Evolutionary conservation across 2,888 invertebrate species (phyloP).

Genomic region (Leucania comma): DNA sequence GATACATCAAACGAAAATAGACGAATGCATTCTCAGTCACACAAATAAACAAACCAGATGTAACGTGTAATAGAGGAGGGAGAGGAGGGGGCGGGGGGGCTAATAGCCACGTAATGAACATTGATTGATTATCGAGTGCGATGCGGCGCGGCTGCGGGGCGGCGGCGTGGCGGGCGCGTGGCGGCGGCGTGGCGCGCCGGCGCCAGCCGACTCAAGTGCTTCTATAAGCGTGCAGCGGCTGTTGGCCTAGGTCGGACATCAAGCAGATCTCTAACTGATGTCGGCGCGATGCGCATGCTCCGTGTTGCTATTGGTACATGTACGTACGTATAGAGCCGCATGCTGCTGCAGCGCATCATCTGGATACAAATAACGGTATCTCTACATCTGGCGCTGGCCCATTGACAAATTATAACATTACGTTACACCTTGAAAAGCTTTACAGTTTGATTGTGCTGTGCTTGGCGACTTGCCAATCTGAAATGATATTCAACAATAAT

Average conservation of each 20-base stretch:
- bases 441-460: conserved; percentile 6
- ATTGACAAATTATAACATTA: conserved; percentile 29
- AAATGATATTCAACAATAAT: conserved; percentile 17
- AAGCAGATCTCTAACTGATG: conserved; percentile 57
- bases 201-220: conserved; percentile 76
- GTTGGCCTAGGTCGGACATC: conserved; percentile 75
- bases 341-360: conserved; percentile 3
- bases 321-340: neutral
- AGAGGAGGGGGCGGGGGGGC: conserved; percentile 21
- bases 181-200: conserved; percentile 42
- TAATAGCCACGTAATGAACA: conserved; percentile 71
- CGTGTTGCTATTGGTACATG: neutral
- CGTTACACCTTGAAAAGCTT: conserved; percentile 21
- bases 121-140: conserved; percentile 83
- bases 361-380: conserved; percentile 28
- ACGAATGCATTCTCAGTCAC: conserved; percentile 57
- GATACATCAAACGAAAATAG: conserved; percentile 64
- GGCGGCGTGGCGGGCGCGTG: conserved; percentile 41
- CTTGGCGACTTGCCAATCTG: conserved; percentile 31
- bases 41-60: conserved; percentile 62
- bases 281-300: conserved; percentile 17
- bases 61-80: conserved; percentile 35
- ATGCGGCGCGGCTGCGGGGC: conserved; percentile 54
- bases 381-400: conserved; percentile 6
- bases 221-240: conserved; percentile 71